Conservation (phyloP, 2,888 invertebrate species). For the Sisyra nigra region DNA sequence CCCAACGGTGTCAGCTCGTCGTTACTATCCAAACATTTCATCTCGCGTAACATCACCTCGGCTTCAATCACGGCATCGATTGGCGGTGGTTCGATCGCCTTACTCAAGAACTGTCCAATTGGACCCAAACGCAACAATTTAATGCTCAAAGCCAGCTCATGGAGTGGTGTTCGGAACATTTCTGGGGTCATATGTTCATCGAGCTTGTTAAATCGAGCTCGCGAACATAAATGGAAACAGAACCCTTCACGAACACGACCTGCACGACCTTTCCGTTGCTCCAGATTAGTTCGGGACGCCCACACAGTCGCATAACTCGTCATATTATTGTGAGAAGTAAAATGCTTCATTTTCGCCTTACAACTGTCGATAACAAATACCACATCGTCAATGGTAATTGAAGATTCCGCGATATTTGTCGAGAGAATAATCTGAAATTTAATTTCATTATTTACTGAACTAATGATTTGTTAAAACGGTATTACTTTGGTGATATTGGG, state of each 20-base stretch:
- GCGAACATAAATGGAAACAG: slow-evolving; percentile 84
- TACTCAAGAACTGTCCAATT: slow-evolving; percentile 88
- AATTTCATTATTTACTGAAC: no score
- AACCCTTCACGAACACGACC: slow-evolving; percentile 89
- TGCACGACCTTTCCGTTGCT: slow-evolving; percentile 89
- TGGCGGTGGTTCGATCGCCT: slow-evolving; percentile 92
- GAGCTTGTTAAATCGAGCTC: slow-evolving; percentile 50
- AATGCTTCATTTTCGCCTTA: slow-evolving; percentile 94
- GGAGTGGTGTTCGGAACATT: slow-evolving; percentile 93
- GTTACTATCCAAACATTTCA: slow-evolving; percentile 76
- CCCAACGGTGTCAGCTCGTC: slow-evolving; percentile 91
- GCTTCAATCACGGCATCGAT: slow-evolving; percentile 97
- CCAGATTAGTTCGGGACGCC: slow-evolving; percentile 88
- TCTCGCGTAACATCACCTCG: slow-evolving; percentile 61
- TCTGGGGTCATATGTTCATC: slow-evolving; percentile 92
- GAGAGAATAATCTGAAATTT: slow-evolving; percentile 70
- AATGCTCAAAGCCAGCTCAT: slow-evolving; percentile 83
- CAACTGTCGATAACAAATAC: slow-evolving; percentile 96
- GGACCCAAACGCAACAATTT: slow-evolving; percentile 80
- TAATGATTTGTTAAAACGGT: neutral
- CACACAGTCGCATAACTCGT: slow-evolving; percentile 95
- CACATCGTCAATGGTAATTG: slow-evolving; percentile 96
- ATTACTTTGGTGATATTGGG: slow-evolving; percentile 66
- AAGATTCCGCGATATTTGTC: slow-evolving; percentile 97
- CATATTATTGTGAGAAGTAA: slow-evolving; percentile 97